These are phyloP conservation scores for Herminia tarsipennalis DNA, from an alignment of 2,888 invertebrate species.

Conservation along the genomic window DNA sequence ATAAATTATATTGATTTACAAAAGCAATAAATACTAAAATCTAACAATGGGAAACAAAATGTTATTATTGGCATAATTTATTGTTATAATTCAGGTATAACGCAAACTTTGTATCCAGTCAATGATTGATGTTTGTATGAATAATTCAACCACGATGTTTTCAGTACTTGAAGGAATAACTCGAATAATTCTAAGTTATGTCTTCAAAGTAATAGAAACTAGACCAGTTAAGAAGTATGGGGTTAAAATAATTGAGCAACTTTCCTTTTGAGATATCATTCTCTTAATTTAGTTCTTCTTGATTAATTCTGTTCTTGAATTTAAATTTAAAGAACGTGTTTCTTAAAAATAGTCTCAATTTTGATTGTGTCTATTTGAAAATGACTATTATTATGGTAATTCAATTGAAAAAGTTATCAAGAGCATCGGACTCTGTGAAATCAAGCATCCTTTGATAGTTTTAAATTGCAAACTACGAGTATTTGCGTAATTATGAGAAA, in stretches of 20 bases:
- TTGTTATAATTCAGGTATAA: slow-evolving; percentile 13
- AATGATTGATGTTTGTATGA: slow-evolving; percentile 20
- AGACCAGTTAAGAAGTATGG: background rate
- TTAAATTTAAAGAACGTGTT: no score
- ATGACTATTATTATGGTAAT: no score
- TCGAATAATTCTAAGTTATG: slow-evolving; percentile 11
- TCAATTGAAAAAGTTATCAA: no score
- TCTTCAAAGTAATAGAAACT: background rate
- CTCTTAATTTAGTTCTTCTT: no score
- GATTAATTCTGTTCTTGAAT: no score
- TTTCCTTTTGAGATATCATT: no score
- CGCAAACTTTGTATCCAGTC: slow-evolving; percentile 10
- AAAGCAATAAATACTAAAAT: background rate
- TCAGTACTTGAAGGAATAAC: slow-evolving; percentile 16
- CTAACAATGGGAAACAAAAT: background rate
- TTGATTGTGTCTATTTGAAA: no score
- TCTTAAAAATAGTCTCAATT: no score
- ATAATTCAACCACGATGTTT: slow-evolving; percentile 26
- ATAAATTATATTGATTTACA: background rate
- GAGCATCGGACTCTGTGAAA: no score
- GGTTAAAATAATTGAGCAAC: background rate
- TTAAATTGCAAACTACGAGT: no score
- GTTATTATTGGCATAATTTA: slow-evolving; percentile 1
- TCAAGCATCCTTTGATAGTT: no score
- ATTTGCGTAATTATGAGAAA: no score